Evolutionary conservation across 1,140 invertebrate species (phyloP).

Genomic region (Heliconius melpomene): DNA sequence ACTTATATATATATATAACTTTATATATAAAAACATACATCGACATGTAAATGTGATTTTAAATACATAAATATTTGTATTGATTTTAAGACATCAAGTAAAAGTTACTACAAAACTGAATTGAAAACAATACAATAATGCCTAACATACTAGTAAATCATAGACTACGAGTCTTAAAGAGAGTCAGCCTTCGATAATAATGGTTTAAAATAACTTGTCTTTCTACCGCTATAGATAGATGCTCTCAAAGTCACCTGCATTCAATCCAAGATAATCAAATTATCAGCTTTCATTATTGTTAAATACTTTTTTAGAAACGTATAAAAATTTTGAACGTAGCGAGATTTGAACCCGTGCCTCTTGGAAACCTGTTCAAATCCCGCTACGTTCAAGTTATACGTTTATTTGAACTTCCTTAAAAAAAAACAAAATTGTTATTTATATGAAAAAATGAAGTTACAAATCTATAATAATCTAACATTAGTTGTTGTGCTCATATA

Average conservation of each 20-base stretch:
- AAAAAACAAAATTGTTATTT: neutral
- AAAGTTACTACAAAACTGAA: neutral
- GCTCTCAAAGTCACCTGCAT: neutral
- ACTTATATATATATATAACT: neutral
- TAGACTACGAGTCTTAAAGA: conserved; percentile 7
- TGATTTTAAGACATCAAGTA: too few relatives aligned
- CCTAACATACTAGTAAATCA: too few relatives aligned
- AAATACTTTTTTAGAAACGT: too few relatives aligned
- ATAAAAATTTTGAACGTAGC: too few relatives aligned
- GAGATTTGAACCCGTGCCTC: too few relatives aligned
- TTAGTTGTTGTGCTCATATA: neutral
- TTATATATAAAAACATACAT: neutral
- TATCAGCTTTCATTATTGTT: too few relatives aligned
- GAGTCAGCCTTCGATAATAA: conserved; percentile 30
- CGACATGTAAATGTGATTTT: too few relatives aligned
- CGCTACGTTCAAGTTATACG: too few relatives aligned
- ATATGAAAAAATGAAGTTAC: neutral
- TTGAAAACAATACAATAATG: neutral
- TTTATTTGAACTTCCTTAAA: too few relatives aligned
- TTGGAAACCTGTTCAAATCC: too few relatives aligned
- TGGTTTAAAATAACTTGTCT: conserved; percentile 1
- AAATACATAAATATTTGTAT: too few relatives aligned
- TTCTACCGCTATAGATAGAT: neutral
- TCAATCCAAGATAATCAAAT: neutral
- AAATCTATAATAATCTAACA: neutral